These are phyloP conservation scores for Stenodera caucasica DNA, from an alignment of 2,888 invertebrate genomes.

Conservation along the genomic window DNA sequence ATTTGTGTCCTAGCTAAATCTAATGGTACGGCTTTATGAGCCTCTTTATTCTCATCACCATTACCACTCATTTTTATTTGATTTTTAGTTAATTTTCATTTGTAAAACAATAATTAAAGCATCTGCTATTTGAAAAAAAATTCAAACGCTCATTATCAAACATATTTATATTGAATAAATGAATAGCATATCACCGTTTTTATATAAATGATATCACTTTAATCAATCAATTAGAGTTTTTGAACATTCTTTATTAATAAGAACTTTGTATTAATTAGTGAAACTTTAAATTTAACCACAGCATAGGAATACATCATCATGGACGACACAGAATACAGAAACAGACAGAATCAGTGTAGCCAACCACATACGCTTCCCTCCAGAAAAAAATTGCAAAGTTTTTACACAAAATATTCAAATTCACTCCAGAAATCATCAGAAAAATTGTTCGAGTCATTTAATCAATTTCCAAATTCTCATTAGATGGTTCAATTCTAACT, in stretches of 20 bases:
- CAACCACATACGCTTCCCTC: background rate
- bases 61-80: constrained; percentile 50
- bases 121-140: constrained; percentile 9
- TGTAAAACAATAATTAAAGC: constrained; percentile 7
- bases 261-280: background rate
- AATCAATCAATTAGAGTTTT: background rate
- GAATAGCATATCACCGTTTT: background rate
- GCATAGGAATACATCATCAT: constrained; percentile 20
- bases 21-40: constrained; percentile 61
- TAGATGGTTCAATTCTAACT: no score
- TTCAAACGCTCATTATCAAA: constrained; percentile 14
- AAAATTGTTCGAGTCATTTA: no score
- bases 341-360: background rate
- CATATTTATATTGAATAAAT: constrained; percentile 9
- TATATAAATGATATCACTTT: background rate
- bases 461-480: no score
- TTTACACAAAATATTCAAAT: background rate
- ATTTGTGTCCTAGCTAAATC: constrained; percentile 60
- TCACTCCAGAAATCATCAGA: background rate
- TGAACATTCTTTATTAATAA: background rate
- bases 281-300: constrained; percentile 18
- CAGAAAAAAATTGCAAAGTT: background rate
- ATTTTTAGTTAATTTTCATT: constrained; percentile 1
- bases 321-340: constrained; percentile 15
- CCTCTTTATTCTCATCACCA: constrained; percentile 60